Evolutionary conservation across 2,888 invertebrate genomes (phyloP).

Genomic region (Globia sparganii): DNA sequence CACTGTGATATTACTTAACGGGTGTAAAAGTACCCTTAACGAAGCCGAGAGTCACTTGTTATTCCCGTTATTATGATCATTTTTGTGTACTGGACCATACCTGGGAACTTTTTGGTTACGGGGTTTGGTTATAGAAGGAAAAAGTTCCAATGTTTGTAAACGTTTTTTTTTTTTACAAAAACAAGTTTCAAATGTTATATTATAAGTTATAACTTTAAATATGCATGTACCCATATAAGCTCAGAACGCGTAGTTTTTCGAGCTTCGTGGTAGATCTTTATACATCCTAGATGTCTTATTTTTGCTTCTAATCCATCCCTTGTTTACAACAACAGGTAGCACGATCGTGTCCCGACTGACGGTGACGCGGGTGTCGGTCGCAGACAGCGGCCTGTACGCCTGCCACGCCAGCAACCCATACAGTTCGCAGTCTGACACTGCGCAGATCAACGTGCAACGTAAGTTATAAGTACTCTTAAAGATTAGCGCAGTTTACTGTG

Average conservation of each 20-base stretch:
- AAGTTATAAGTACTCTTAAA: constrained; percentile 64
- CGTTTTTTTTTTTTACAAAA: constrained; percentile 5
- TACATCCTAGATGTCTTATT: not conserved
- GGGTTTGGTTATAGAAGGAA: not conserved
- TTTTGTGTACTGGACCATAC: too few species aligned
- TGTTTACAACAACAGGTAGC: constrained; percentile 36
- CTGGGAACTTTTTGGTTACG: not conserved
- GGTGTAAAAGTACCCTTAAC: not conserved
- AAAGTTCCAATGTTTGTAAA: not conserved
- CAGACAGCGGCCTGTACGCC: constrained; percentile 95
- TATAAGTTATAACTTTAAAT: not conserved
- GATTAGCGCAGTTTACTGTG: not conserved
- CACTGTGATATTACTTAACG: not conserved
- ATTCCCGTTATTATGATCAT: too few species aligned
- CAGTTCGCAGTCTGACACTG: constrained; percentile 91
- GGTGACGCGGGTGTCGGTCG: constrained; percentile 91
- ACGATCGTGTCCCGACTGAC: constrained; percentile 91
- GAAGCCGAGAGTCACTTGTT: too few species aligned
- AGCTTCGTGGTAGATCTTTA: not conserved
- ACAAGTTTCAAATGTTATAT: not conserved
- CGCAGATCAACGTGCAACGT: constrained; percentile 95
- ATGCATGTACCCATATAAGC: not conserved
- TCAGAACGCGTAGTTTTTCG: too few species aligned
- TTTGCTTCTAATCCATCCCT: constrained; percentile 1
- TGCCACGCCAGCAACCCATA: constrained; percentile 95